A percentile compares a stretch with the other conserved stretches of the same genome.
phyloP scores from a whole-genome alignment of 2,113 vertebrate genomes.

The Antechinus flavipes region DNA sequence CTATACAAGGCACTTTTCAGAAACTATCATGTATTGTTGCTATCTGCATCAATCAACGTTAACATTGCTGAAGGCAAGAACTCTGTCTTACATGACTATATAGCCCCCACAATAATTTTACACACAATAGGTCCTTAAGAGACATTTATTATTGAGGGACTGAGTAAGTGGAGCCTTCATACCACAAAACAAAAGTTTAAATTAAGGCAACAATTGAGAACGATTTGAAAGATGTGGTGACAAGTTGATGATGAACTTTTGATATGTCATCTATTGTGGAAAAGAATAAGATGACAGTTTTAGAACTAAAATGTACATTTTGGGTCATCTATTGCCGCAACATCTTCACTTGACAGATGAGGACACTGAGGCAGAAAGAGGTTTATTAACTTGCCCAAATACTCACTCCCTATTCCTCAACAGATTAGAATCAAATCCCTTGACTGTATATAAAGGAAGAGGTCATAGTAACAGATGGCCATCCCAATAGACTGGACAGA shows the following conservation, averaged over 20 bases:
- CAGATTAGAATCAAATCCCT: background rate
- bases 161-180: background rate
- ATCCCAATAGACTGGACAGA: too few species aligned
- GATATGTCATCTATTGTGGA: background rate
- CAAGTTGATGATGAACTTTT: background rate
- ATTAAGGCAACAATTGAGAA: background rate
- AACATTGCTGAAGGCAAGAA: background rate
- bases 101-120: background rate
- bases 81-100: background rate
- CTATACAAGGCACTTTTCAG: background rate
- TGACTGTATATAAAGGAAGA: background rate
- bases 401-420: accelerated
- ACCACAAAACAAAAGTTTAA: background rate
- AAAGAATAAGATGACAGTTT: background rate
- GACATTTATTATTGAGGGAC: background rate
- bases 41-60: background rate
- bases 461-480: background rate
- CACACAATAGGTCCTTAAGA: background rate
- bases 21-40: background rate
- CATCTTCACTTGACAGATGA: background rate
- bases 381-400: background rate
- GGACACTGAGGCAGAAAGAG: background rate
- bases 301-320: background rate
- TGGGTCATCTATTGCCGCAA: background rate
- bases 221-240: background rate